Conservation (phyloP, 2,888 invertebrate species). For the Herminia tarsipennalis region DNA sequence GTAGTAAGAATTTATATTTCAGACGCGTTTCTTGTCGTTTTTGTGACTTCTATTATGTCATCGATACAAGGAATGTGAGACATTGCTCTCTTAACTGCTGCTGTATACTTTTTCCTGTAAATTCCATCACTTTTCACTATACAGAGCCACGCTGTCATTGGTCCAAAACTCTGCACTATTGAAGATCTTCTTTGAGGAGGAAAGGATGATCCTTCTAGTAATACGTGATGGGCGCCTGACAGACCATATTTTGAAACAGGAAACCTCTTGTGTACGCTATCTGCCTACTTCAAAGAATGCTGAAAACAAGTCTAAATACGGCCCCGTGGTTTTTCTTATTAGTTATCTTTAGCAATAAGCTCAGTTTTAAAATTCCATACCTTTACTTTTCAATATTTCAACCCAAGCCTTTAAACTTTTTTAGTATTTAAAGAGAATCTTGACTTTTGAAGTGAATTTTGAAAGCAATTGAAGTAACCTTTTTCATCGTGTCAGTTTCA, state of each 20-base stretch:
- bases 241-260: slow-evolving; percentile 40
- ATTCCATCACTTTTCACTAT: slow-evolving; percentile 34
- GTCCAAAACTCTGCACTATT: slow-evolving; percentile 36
- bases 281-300: slow-evolving; percentile 19
- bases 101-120: slow-evolving; percentile 34
- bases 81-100: slow-evolving; percentile 42
- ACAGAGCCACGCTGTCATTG: slow-evolving; percentile 35
- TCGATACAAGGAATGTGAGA: slow-evolving; percentile 39
- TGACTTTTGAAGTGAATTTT: too few relatives aligned
- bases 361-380: too few relatives aligned
- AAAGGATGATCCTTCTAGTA: slow-evolving; percentile 36
- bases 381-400: too few relatives aligned
- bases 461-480: too few relatives aligned
- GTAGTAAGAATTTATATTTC: slow-evolving; percentile 25
- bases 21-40: slow-evolving; percentile 21
- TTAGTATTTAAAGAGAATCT: too few relatives aligned
- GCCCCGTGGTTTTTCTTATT: neutral
- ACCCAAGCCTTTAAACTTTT: too few relatives aligned
- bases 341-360: too few relatives aligned
- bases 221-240: slow-evolving; percentile 39
- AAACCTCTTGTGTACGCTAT: slow-evolving; percentile 29
- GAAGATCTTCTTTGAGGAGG: slow-evolving; percentile 35
- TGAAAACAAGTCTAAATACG: neutral
- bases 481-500: too few relatives aligned
- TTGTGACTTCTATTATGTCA: slow-evolving; percentile 37